Percentiles rank a stretch among this genome's conserved stretches.
Conservation (phyloP, 2,113 vertebrate species). For the Madoqua kirkii region DNA sequence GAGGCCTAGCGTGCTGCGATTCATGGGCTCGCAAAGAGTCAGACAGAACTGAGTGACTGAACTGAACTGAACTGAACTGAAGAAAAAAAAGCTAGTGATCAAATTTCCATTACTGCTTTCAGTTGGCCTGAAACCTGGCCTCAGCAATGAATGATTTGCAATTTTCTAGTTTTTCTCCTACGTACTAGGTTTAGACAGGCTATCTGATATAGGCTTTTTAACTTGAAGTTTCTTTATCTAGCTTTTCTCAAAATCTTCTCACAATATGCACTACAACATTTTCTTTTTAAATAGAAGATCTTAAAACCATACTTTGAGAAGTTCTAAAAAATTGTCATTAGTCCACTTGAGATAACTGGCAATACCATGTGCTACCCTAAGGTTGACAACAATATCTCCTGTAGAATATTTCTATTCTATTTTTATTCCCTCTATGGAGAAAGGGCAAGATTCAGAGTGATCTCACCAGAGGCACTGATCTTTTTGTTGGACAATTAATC, state of each 20-base stretch:
- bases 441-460: neutral
- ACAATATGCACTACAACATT: neutral
- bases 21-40: too few species aligned
- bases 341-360: neutral
- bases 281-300: neutral
- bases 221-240: neutral
- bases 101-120: neutral
- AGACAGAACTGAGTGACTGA: too few species aligned
- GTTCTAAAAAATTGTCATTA: neutral
- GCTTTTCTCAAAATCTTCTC: neutral
- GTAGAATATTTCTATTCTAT: neutral
- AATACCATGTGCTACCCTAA: neutral
- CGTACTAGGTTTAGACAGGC: neutral
- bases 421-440: neutral
- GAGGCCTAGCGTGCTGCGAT: too few species aligned
- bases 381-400: neutral
- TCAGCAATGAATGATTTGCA: neutral
- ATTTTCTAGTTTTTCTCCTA: neutral
- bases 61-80: too few species aligned
- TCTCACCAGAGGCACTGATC: neutral
- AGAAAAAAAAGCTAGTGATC: neutral
- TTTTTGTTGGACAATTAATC: constrained; percentile 6
- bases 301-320: neutral
- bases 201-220: neutral
- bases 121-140: neutral